Conservation (phyloP, 2,888 invertebrate species). For the Antitype chi region DNA sequence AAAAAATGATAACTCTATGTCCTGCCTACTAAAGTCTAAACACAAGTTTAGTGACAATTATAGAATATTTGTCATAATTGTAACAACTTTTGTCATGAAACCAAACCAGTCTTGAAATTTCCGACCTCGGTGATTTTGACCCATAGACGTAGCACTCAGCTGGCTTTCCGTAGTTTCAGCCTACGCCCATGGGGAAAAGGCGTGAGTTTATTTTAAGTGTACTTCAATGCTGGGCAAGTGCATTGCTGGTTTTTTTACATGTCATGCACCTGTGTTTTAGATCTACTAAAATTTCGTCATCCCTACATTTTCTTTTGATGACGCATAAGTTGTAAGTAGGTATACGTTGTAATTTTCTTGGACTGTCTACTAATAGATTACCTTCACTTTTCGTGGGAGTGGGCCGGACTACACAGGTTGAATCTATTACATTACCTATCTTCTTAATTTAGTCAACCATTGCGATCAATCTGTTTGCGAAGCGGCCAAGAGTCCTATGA, state of each 20-base stretch:
- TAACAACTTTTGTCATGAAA: no score
- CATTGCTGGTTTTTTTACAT: background rate
- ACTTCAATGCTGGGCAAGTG: background rate
- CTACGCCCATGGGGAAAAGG: background rate
- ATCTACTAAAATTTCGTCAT: constrained; percentile 1
- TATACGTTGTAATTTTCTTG: constrained; percentile 21
- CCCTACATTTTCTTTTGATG: constrained; percentile 29
- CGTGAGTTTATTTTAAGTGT: background rate
- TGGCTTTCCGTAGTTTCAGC: background rate
- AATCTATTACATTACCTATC: background rate
- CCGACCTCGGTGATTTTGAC: no score
- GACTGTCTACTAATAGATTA: constrained; percentile 33
- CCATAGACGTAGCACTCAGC: background rate
- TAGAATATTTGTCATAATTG: no score
- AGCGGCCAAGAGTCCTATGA: background rate
- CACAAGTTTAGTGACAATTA: no score
- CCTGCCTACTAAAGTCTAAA: no score
- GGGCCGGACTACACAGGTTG: background rate
- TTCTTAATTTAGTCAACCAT: background rate
- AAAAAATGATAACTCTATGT: no score
- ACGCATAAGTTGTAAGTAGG: constrained; percentile 16
- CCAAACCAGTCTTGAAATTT: no score
- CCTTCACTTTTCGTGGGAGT: constrained; percentile 40
- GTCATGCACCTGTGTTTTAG: constrained; percentile 17
- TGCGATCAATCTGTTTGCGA: background rate